Conservation (phyloP, 2,888 invertebrate species). For the Stratiomys singularior region DNA sequence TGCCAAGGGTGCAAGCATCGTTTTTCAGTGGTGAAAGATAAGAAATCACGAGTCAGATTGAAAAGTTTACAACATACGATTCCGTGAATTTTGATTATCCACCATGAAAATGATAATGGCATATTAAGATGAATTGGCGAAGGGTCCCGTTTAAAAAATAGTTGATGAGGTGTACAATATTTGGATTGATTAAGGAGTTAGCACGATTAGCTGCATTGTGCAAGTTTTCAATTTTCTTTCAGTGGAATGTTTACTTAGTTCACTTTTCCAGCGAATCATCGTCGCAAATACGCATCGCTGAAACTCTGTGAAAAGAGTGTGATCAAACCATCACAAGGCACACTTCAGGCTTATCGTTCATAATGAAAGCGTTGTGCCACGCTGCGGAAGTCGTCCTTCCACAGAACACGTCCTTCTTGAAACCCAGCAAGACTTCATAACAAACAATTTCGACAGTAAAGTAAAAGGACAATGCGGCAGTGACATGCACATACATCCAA, state of each 20-base stretch:
- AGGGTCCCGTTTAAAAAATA: too few species aligned
- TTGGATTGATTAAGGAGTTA: too few species aligned
- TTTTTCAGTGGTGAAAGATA: constrained; percentile 10
- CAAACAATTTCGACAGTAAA: not conserved
- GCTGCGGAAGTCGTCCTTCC: not conserved
- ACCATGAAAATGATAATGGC: constrained; percentile 12
- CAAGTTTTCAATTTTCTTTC: too few species aligned
- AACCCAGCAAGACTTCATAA: not conserved
- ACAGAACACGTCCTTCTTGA: constrained; percentile 4
- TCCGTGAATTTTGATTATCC: not conserved
- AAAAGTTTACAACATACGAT: constrained; percentile 31
- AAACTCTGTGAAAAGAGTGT: too few species aligned
- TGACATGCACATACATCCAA: not conserved
- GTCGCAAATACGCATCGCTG: too few species aligned
- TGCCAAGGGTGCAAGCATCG: not conserved
- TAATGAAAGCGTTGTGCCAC: constrained; percentile 7
- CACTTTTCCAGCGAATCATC: too few species aligned
- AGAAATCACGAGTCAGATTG: constrained; percentile 33
- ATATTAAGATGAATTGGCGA: not conserved
- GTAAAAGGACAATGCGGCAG: not conserved
- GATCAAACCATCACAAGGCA: not conserved
- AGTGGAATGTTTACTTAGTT: too few species aligned
- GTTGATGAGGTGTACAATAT: too few species aligned
- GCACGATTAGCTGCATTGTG: too few species aligned
- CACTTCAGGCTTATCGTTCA: too few species aligned